A percentile compares a stretch with the other conserved stretches of the same genome.
phyloP scores from a whole-genome alignment of 2,888 invertebrate genomes.

The Drymonia ruficornis region DNA sequence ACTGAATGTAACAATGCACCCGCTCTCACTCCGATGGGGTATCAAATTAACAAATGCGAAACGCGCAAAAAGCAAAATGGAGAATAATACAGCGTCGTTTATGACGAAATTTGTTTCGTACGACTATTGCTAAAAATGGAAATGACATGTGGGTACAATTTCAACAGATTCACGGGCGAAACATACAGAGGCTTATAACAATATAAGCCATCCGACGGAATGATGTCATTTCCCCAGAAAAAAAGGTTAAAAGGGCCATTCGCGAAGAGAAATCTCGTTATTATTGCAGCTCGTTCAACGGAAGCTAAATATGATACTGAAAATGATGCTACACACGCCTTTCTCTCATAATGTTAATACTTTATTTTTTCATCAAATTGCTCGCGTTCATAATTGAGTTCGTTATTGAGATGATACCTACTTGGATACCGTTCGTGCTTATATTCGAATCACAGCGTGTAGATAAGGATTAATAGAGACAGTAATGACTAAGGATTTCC shows the following conservation, averaged over 20 bases:
- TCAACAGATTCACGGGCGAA: constrained; percentile 48
- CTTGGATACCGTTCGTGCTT: background rate
- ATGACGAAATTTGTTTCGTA: constrained; percentile 26
- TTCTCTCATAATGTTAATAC: constrained; percentile 39
- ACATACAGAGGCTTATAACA: constrained; percentile 53
- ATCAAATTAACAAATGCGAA: constrained; percentile 19
- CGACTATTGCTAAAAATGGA: constrained; percentile 39
- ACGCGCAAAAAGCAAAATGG: constrained; percentile 6
- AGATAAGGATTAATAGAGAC: background rate
- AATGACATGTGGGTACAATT: constrained; percentile 41
- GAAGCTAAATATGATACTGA: constrained; percentile 49
- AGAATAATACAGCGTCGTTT: constrained; percentile 23
- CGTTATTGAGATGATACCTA: background rate
- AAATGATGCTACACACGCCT: constrained; percentile 43
- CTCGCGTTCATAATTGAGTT: constrained; percentile 3
- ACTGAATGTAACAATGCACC: background rate
- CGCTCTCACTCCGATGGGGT: background rate
- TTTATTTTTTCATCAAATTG: constrained; percentile 32
- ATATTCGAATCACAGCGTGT: background rate
- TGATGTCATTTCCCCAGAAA: constrained; percentile 56
- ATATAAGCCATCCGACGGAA: constrained; percentile 55
- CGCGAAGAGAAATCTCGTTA: constrained; percentile 54
- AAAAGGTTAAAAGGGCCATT: constrained; percentile 61
- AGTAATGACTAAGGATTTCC: background rate
- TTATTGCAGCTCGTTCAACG: constrained; percentile 51